Percentiles rank a stretch among this genome's conserved stretches.
These are phyloP conservation scores for Arbacia lixula DNA, from an alignment of 53 echinoderm and acorn worm genomes.

Conservation along the genomic window DNA sequence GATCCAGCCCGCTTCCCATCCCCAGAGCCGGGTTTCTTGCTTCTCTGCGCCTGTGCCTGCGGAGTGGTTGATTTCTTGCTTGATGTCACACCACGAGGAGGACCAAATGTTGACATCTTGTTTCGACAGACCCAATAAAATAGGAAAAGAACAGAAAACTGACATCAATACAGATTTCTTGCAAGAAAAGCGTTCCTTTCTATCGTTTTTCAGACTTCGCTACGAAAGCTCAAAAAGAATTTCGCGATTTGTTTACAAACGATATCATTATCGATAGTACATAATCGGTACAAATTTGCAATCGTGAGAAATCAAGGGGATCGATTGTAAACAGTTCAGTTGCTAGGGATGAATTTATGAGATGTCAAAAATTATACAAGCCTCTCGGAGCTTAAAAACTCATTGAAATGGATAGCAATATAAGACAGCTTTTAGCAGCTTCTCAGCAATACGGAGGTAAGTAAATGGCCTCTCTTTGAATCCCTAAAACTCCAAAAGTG, in stretches of 20 bases:
- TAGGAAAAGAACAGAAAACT: no score
- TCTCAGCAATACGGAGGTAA: constrained; percentile 80
- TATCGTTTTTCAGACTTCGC: no score
- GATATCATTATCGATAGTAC: no score
- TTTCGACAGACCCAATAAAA: background rate
- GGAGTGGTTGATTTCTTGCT: no score
- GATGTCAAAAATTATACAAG: background rate
- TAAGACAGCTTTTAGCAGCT: constrained; percentile 76
- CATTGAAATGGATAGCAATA: constrained; percentile 82
- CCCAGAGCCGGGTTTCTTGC: background rate
- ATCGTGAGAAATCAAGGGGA: background rate
- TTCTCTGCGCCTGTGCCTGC: no score
- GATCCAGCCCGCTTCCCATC: constrained; percentile 13
- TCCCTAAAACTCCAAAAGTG: no score
- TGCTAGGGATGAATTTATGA: background rate
- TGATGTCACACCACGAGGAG: background rate
- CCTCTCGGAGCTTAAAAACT: background rate
- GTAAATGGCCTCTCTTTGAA: no score
- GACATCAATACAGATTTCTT: no score
- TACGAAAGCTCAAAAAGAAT: no score
- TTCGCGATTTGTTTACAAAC: no score
- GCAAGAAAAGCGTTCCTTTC: no score
- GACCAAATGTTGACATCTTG: constrained; percentile 63
- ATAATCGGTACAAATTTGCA: background rate
- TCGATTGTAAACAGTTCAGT: constrained; percentile 26